Evolutionary conservation across 2,797 vertebrate genomes (phyloP).

Genomic region (Ctenopoma multispine): DNA sequence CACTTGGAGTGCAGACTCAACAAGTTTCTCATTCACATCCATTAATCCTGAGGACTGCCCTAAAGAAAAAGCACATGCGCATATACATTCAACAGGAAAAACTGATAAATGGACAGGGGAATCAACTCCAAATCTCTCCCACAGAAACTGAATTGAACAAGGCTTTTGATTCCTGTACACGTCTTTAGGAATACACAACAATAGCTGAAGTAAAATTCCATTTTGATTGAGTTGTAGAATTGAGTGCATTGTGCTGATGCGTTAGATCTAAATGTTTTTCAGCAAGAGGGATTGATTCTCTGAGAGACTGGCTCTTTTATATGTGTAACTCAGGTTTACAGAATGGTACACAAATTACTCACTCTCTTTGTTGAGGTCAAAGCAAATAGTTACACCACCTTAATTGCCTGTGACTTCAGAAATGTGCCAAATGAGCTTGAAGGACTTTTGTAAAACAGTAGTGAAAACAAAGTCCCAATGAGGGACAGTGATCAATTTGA

Average conservation of each 20-base stretch:
- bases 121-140: constrained; percentile 49
- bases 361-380: constrained; percentile 56
- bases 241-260: constrained; percentile 55
- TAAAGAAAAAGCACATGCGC: constrained; percentile 19
- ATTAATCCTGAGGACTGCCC: constrained; percentile 40
- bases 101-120: constrained; percentile 51
- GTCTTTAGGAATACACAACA: constrained; percentile 29
- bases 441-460: constrained; percentile 25
- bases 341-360: constrained; percentile 53
- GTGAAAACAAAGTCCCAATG: constrained; percentile 23
- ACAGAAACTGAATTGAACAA: constrained; percentile 26
- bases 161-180: constrained; percentile 28
- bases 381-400: constrained; percentile 48
- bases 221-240: constrained; percentile 58
- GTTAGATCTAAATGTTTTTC: constrained; percentile 59
- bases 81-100: constrained; percentile 48
- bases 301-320: constrained; percentile 48
- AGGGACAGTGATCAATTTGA: constrained; percentile 32
- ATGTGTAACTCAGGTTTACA: constrained; percentile 56
- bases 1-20: constrained; percentile 22
- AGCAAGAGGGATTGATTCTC: constrained; percentile 51
- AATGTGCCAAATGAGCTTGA: constrained; percentile 50
- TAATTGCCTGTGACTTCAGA: constrained; percentile 60
- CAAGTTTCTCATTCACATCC: constrained; percentile 19
- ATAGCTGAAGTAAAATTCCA: constrained; percentile 47